phyloP scores from a whole-genome alignment of 2,113 vertebrate species.

The Clupea harengus region DNA sequence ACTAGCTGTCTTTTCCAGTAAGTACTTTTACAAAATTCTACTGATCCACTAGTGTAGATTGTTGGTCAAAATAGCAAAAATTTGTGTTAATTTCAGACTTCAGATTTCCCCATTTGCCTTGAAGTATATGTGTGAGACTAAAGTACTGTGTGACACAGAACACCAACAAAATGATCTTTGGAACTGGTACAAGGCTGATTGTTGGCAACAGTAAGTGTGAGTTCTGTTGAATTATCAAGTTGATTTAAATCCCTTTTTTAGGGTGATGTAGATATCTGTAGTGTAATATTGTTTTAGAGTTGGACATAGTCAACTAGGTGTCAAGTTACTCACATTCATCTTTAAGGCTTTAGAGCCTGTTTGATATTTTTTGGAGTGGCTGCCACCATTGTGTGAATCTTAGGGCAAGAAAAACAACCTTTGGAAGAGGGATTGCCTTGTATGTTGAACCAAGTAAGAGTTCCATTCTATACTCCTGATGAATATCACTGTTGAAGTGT shows the following conservation, averaged over 20 bases:
- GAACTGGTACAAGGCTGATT: constrained; percentile 19
- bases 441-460: neutral
- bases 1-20: constrained; percentile 36
- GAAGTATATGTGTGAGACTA: constrained; percentile 18
- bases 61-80: neutral
- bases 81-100: neutral
- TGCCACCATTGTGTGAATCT: neutral
- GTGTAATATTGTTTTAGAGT: too few species aligned
- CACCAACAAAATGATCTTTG: constrained; percentile 15
- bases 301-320: too few species aligned
- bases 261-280: too few species aligned
- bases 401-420: neutral
- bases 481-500: too few species aligned
- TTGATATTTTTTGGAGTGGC: neutral
- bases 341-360: neutral
- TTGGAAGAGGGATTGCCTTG: neutral
- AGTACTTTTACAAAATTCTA: neutral
- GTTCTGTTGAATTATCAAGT: neutral
- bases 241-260: neutral
- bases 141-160: constrained; percentile 28
- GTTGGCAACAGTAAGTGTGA: constrained; percentile 20
- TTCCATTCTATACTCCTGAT: neutral
- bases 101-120: neutral
- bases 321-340: too few species aligned
- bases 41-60: neutral